These are phyloP conservation scores for Unio pictorum DNA, from an alignment of 2,888 invertebrate species.

Conservation along the genomic window DNA sequence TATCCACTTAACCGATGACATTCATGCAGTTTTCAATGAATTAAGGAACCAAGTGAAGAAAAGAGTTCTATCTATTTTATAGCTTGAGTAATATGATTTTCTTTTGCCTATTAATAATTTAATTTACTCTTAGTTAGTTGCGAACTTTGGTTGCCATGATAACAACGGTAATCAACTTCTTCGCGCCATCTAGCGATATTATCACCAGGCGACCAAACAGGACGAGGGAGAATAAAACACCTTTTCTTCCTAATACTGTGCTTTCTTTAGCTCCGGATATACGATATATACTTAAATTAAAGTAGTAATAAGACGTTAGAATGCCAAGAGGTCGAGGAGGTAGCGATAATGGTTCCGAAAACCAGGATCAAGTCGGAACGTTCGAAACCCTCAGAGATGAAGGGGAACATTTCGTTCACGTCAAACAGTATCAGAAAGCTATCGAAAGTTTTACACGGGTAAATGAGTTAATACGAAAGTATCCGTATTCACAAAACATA, in stretches of 20 bases:
- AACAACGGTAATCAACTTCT: conserved; percentile 19
- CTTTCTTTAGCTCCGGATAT: neutral
- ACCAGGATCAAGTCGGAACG: conserved; percentile 46
- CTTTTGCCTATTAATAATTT: no score
- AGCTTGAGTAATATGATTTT: no score
- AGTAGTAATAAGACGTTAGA: conserved; percentile 16
- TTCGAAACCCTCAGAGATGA: conserved; percentile 66
- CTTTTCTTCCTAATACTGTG: neutral
- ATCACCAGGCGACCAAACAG: conserved; percentile 25
- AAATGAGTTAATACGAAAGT: neutral
- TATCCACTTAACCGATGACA: no score
- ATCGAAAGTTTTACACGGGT: conserved; percentile 69
- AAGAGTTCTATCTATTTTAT: no score
- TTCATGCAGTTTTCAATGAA: no score
- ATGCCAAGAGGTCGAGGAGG: conserved; percentile 46
- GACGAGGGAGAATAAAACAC: neutral
- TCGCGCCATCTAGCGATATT: conserved; percentile 31
- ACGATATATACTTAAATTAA: conserved; percentile 1
- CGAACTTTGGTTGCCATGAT: conserved; percentile 15
- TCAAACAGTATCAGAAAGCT: conserved; percentile 64
- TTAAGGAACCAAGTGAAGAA: no score
- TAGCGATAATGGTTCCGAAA: conserved; percentile 53
- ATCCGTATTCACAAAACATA: no score
- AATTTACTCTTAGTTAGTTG: no score
- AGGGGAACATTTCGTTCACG: conserved; percentile 64